Base-by-base conservation (phyloP, 2,113 vertebrate species). In the Vimba vimba region DNA sequence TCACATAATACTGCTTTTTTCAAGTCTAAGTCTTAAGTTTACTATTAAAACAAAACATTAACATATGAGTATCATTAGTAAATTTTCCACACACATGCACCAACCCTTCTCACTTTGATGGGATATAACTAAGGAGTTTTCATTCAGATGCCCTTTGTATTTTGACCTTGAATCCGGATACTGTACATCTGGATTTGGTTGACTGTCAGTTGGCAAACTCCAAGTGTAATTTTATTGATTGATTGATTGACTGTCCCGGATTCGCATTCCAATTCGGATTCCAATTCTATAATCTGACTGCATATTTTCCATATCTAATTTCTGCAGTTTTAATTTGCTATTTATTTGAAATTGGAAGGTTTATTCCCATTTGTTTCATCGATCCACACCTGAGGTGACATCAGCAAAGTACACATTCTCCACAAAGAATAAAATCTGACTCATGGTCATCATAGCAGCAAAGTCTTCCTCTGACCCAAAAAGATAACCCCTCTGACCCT, bases 391-490 rank as follows among this genome's bases (percentile, higher is more conserved):
- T 19, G 30, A 36, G 15, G 66, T 69, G 66, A 36, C 36, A 69
- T 69, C 30, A 69, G 30, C 23, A 43, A 45, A 45, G 21, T n/a
- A 45, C 9, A 17, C 15, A 78, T 78, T 78, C 7, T 57, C 27
- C 19, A 50, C 73, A 39, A 36, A 23, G 9, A 11, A 33, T 33
- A 60, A 39, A 79, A 6, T 39, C 6, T 39, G 39, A 39, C 79
- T 76, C 39, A 85, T 36, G 50, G 85, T 88, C 88, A 87, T 91
- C 87, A 86, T 78, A 82, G 86, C 87, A 78, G 86, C 68, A 66
- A 64, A 75, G 88, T 87, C 86, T 75, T 80, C 62, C 39, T 62
- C 52, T 89, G 79, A 85, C 85, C 21, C 27, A 25, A 85, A 62
- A 90, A 8, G 13, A 75, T 90, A 88, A 90, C 79, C 87, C 45